These are phyloP conservation scores for Pilophorus perplexus DNA, from an alignment of 2,888 invertebrate species.

Conservation along the genomic window DNA sequence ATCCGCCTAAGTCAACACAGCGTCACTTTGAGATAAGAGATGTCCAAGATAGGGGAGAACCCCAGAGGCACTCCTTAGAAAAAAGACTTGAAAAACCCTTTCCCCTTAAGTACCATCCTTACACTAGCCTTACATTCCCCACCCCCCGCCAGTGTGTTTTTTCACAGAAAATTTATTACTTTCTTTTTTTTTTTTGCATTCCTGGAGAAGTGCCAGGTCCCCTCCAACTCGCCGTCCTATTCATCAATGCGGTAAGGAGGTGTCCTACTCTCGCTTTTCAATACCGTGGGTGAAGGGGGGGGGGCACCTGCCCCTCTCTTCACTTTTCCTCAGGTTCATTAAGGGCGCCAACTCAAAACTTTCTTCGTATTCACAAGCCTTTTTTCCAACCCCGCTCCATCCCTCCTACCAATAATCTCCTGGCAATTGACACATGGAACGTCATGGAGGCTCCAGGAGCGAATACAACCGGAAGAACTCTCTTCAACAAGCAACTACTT, in stretches of 20 bases:
- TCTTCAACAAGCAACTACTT: constrained; percentile 18
- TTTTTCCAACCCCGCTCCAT: too few species aligned
- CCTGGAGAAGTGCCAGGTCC: neutral
- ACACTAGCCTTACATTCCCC: constrained; percentile 29
- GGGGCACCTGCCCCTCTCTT: too few species aligned
- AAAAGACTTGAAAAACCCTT: constrained; percentile 27
- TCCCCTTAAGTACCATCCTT: constrained; percentile 29
- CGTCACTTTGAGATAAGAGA: constrained; percentile 40
- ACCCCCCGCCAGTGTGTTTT: constrained; percentile 6
- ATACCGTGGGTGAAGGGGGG: too few species aligned
- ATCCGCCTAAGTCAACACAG: constrained; percentile 37
- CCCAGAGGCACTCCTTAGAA: constrained; percentile 19
- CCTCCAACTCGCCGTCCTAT: too few species aligned
- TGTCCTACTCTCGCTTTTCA: constrained; percentile 26
- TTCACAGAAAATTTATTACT: constrained; percentile 33
- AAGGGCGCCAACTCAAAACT: constrained; percentile 33
- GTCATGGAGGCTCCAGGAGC: neutral
- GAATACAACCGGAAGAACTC: constrained; percentile 15
- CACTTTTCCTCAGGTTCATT: constrained; percentile 28
- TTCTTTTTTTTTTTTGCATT: constrained; percentile 6
- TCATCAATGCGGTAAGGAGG: constrained; percentile 36
- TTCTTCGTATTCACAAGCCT: constrained; percentile 32
- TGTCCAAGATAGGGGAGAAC: constrained; percentile 36
- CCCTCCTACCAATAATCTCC: constrained; percentile 3
- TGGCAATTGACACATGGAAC: constrained; percentile 26